phyloP scores from a whole-genome alignment of 2,888 invertebrate genomes.

The Zhuqinia jingwanae region DNA sequence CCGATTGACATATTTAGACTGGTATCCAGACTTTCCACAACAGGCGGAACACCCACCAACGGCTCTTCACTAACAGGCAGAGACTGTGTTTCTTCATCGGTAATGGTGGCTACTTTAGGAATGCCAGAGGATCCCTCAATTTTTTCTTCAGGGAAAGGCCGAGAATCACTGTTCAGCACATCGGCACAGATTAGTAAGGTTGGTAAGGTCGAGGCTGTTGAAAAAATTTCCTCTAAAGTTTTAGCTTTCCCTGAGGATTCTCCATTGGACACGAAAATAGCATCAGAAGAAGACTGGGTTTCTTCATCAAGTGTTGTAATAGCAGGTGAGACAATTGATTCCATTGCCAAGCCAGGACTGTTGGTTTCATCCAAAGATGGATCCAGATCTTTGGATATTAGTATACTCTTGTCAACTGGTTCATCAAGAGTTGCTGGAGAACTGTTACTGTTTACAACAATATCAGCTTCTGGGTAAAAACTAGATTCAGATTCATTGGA shows the following conservation, averaged over 20 bases:
- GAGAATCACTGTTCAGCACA: slow-evolving; percentile 45
- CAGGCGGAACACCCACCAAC: neutral
- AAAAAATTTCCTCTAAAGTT: neutral
- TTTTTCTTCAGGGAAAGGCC: slow-evolving; percentile 64
- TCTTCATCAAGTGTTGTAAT: slow-evolving; percentile 61
- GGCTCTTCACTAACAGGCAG: slow-evolving; percentile 22
- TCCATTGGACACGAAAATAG: slow-evolving; percentile 28
- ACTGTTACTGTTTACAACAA: slow-evolving; percentile 55
- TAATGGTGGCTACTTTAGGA: neutral
- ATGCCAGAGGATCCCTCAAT: slow-evolving; percentile 16
- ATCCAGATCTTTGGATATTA: neutral
- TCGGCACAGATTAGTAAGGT: neutral
- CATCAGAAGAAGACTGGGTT: slow-evolving; percentile 64
- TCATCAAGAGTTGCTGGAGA: slow-evolving; percentile 12
- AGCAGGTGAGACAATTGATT: slow-evolving; percentile 30
- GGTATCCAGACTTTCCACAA: slow-evolving; percentile 36
- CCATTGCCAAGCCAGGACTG: neutral
- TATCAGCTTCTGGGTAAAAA: slow-evolving; percentile 66
- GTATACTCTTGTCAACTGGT: neutral
- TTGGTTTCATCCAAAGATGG: neutral
- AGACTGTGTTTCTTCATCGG: slow-evolving; percentile 55
- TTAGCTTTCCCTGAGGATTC: neutral
- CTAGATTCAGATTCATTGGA: slow-evolving; percentile 62
- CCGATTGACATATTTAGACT: slow-evolving; percentile 42
- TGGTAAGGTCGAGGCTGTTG: neutral